A percentile compares a stretch with the other conserved stretches of the same genome.
phyloP scores from a whole-genome alignment of 2,113 vertebrate species.

The Loxodonta africana region DNA sequence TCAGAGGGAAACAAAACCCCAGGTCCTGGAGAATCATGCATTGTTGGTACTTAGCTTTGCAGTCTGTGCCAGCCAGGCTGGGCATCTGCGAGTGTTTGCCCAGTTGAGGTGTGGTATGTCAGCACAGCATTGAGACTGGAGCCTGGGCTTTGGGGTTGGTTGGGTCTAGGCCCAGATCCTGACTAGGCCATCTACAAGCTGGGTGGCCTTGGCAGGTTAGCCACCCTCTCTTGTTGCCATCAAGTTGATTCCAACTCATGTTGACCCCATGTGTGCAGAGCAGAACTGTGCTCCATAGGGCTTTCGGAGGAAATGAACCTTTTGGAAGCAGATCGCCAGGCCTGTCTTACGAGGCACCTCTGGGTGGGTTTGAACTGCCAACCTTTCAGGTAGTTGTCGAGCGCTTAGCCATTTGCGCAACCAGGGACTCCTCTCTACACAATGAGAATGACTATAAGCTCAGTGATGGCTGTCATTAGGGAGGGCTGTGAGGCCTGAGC shows the following conservation, averaged over 20 bases:
- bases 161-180: neutral
- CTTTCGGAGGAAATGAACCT: neutral
- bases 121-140: neutral
- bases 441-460: neutral
- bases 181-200: neutral
- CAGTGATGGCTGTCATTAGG: neutral
- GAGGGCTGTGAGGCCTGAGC: neutral
- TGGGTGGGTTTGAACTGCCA: neutral
- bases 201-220: neutral
- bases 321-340: neutral
- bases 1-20: neutral
- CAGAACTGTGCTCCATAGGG: too few relatives aligned
- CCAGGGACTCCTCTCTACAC: neutral
- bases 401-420: neutral
- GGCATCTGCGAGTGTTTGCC: neutral
- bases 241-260: neutral
- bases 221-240: neutral
- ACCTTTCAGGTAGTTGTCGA: neutral
- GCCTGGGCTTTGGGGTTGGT: neutral
- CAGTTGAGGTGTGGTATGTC: neutral
- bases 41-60: neutral
- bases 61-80: neutral
- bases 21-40: neutral
- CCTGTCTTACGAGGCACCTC: neutral
- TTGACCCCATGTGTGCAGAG: too few relatives aligned